Conservation (phyloP, 2,888 invertebrate genomes). For the Oscheius myriophilus region DNA sequence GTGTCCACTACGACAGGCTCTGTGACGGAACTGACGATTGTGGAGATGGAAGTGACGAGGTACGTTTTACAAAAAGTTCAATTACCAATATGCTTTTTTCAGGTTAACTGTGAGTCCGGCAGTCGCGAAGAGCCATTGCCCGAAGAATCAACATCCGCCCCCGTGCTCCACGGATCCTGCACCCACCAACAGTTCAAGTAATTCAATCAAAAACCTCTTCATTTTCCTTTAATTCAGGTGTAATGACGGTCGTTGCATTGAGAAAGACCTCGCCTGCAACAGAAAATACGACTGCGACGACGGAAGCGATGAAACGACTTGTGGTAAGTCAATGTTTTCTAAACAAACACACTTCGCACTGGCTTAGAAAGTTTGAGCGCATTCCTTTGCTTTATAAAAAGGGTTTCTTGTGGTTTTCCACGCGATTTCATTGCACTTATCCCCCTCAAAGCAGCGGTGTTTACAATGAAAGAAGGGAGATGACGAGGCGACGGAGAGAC, state of each 20-base stretch:
- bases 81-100: conserved; percentile 15
- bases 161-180: conserved; percentile 16
- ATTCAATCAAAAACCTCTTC: background rate
- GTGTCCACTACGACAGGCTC: conserved; percentile 83
- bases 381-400: too few relatives aligned
- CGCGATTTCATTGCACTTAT: too few relatives aligned
- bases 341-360: too few relatives aligned
- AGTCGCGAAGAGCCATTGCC: conserved; percentile 40
- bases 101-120: conserved; percentile 52
- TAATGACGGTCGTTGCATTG: conserved; percentile 78
- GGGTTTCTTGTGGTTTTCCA: too few relatives aligned
- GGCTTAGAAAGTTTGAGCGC: too few relatives aligned
- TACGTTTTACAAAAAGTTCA: conserved; percentile 57
- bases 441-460: too few relatives aligned
- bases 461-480: too few relatives aligned
- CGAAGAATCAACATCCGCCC: background rate
- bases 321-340: conserved; percentile 77
- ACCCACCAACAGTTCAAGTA: conserved; percentile 27
- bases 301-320: conserved; percentile 88
- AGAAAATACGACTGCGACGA: conserved; percentile 77
- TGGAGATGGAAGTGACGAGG: conserved; percentile 87
- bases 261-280: conserved; percentile 82
- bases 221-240: conserved; percentile 39
- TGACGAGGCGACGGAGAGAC: too few relatives aligned
- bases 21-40: conserved; percentile 78